These are phyloP conservation scores for Himalopsyche kuldschensis DNA, from an alignment of 2,888 invertebrate species.

Conservation along the genomic window DNA sequence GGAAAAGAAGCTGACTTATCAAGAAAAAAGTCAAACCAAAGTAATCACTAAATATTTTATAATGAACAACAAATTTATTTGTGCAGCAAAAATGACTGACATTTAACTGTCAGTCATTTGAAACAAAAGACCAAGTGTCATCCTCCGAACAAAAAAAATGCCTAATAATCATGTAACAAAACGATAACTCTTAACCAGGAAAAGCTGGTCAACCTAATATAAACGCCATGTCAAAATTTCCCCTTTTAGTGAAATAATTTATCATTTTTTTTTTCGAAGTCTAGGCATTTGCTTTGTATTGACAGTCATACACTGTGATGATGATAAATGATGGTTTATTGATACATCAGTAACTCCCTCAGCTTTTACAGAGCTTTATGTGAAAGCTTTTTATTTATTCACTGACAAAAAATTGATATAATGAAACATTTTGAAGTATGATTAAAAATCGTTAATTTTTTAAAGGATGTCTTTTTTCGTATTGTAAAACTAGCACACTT, in stretches of 20 bases:
- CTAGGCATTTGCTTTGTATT: conserved; percentile 9
- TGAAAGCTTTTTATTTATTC: background rate
- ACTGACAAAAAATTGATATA: background rate
- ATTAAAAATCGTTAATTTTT: too few relatives aligned
- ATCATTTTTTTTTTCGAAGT: background rate
- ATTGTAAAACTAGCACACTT: too few relatives aligned
- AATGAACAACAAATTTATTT: too few relatives aligned
- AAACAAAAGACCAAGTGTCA: too few relatives aligned
- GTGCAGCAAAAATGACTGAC: too few relatives aligned
- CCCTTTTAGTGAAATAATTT: background rate
- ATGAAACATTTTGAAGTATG: background rate
- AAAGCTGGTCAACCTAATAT: background rate
- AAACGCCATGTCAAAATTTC: background rate
- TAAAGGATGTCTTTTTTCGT: too few relatives aligned
- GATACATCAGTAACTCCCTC: conserved; percentile 14
- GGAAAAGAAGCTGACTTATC: too few relatives aligned
- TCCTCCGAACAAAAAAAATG: background rate
- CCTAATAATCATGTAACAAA: background rate
- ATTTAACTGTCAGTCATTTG: too few relatives aligned
- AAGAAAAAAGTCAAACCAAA: too few relatives aligned
- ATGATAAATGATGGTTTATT: conserved; percentile 25
- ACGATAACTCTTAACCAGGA: background rate
- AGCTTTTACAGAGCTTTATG: background rate
- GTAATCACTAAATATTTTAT: too few relatives aligned
- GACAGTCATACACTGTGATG: conserved; percentile 27